Base-by-base conservation (phyloP, 2,113 vertebrate species). In the Osmerus mordax region DNA sequence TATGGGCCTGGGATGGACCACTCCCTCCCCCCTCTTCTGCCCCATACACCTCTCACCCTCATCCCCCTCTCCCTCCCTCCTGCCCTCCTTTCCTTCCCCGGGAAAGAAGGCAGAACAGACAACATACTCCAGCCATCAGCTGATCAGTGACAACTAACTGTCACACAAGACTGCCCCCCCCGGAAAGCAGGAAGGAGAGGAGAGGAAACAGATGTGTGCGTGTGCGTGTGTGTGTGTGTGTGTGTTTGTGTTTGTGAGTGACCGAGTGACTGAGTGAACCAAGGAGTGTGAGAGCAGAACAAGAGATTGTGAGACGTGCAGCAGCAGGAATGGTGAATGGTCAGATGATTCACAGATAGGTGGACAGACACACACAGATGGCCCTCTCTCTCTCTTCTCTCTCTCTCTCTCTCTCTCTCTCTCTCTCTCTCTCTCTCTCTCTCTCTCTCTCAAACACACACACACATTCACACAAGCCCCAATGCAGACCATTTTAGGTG, bases 141-240 rank as follows among this genome's bases (percentile, higher is more conserved):
- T 41, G 58, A 70, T 67, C 70, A 62, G 78, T 84, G 78, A 87
- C 83, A 86, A 87, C 73, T 61, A 36, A 83, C 81, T 86, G 83
- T 87, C 81, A 87, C 82, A 84, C 77, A 56, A 79, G 67, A 79
- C 53, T 65, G 62, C 52, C 28, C 53, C 54, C 53, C 54, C 71
- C 71, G 64, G 69, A 79, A 76, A 60, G 18, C 36, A 67, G 69
- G 60, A 19, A 32, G 21, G 28, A 74, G 62, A 67, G n/a, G 12
- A 63, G 25, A 29, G 11, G 3, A 25, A 65, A 15, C 29, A n/a
- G 51, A 3, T 52, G n/a, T 63, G 56, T 72, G 70, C 63, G 64
- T 61, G 62, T 12, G 21, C 21, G 41, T 12, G 41, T 47, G 41
- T 47, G 64, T 61, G 62, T 12, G 21, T 1, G 41, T 12, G 41